Base-by-base conservation (phyloP, 2,113 vertebrate genomes). In the Passerina amoena region DNA sequence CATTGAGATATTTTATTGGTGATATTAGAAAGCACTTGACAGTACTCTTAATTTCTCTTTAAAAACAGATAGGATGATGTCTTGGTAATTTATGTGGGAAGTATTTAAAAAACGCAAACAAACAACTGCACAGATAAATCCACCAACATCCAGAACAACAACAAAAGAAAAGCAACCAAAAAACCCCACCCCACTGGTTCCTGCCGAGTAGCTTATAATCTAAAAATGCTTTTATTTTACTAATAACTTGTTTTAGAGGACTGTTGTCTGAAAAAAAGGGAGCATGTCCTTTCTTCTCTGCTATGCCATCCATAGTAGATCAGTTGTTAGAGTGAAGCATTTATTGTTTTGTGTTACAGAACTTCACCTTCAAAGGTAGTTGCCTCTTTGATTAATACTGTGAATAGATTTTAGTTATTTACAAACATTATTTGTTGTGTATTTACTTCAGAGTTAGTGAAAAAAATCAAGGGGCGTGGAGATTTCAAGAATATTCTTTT, bases 121-220 rank as follows among this genome's bases (percentile, higher is more conserved):
- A 38, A 17, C 5, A 64, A 53, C 19, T 19, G 12, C 9, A n/a
- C 24, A 25, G 5, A n/a, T 38, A 71, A 47, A 14, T 0, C 1
- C 3, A 30, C 30, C 37, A 57, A 25, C 20, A 40, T 19, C 28
- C 11, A 23, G 51, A 76, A 23, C 24, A 48, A 20, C 60, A 21
- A 27, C 60, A 14, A 45, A 73, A 60, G 9, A 64, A 50, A 47
- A 4, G 7, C 20, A 31, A 31, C 6, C 11, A 37, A 57, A 84
- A 48, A 33, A 5, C 1, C 8, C 8, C 21, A 59, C 9, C 3
- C 2, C 0, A 1, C n/a, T 82, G 11, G 3, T 71, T 94, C n/a
- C 63, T 57, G 11, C 16, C 15, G 31, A 40, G 22, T 37, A 66
- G 9, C 5, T 71, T 51, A 14, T 45, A 60, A 65, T 80, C 1